Conservation (phyloP, 2,797 vertebrate genomes). For the Bradypodion ventrale region DNA sequence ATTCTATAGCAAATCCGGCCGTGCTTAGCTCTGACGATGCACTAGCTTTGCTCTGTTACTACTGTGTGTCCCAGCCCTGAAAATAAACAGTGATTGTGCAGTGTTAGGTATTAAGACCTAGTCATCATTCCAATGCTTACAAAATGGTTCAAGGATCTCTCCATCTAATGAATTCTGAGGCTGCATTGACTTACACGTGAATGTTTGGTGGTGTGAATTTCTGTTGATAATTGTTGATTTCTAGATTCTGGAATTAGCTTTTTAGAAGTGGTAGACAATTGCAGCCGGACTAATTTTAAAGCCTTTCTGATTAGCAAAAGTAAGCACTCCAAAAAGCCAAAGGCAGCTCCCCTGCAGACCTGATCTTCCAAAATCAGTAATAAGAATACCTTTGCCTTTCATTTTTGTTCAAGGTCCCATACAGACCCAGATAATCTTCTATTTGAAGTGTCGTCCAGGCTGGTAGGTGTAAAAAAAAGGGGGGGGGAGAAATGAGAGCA, state of each 20-base stretch:
- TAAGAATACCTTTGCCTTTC: neutral
- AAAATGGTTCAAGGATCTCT: neutral
- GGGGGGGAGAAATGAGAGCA: too few species aligned
- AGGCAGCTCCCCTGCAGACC: neutral
- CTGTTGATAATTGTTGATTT: constrained; percentile 7
- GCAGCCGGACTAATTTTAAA: constrained; percentile 45
- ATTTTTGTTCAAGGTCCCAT: neutral
- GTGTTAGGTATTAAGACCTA: constrained; percentile 52
- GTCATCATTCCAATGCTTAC: constrained; percentile 54
- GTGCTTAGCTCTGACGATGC: constrained; percentile 42
- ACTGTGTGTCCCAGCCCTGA: constrained; percentile 51
- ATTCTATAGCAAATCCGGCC: constrained; percentile 33
- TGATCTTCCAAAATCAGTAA: neutral
- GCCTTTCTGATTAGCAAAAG: constrained; percentile 31
- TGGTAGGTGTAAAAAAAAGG: neutral
- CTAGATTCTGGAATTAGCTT: constrained; percentile 7
- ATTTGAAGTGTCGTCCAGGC: neutral
- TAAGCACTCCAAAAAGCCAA: neutral
- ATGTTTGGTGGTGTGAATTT: neutral
- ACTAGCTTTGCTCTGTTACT: constrained; percentile 35
- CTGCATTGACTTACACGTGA: constrained; percentile 23
- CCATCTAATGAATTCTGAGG: neutral
- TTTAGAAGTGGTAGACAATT: constrained; percentile 52
- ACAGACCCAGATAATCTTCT: too few species aligned
- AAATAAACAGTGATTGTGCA: constrained; percentile 65